phyloP scores from a whole-genome alignment of 2,888 invertebrate genomes.

The Hirtodrosophila duncani region DNA sequence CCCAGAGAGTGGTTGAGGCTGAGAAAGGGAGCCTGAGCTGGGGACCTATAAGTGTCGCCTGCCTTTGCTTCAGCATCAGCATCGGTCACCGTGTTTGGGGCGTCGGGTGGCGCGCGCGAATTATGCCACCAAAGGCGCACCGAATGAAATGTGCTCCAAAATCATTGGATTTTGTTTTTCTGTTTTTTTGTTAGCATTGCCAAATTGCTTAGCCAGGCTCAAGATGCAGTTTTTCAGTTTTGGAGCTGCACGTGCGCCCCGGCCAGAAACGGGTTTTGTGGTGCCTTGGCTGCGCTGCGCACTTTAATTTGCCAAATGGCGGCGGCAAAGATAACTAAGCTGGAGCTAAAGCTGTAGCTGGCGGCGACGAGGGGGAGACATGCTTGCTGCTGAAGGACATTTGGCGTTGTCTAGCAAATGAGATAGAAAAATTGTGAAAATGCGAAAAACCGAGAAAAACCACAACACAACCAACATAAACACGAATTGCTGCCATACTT shows the following conservation, averaged over 20 bases:
- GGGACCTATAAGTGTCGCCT: neutral
- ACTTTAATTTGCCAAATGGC: constrained; percentile 64
- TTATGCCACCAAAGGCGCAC: constrained; percentile 57
- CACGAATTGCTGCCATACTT: constrained; percentile 41
- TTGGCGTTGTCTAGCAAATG: constrained; percentile 56
- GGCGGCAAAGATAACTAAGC: constrained; percentile 38
- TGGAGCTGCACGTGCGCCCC: constrained; percentile 56
- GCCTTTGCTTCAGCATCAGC: constrained; percentile 3
- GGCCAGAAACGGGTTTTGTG: constrained; percentile 51
- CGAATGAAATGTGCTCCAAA: constrained; percentile 41
- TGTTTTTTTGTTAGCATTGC: constrained; percentile 33
- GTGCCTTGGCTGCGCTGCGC: constrained; percentile 24
- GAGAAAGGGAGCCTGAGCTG: no score
- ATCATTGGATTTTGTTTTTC: constrained; percentile 33
- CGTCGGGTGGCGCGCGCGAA: constrained; percentile 60
- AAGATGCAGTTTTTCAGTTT: constrained; percentile 37
- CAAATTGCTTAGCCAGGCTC: constrained; percentile 38
- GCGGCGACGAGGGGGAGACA: constrained; percentile 7
- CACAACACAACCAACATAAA: constrained; percentile 6
- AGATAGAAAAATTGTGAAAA: constrained; percentile 62
- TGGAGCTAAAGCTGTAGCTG: constrained; percentile 15
- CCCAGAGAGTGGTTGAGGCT: no score
- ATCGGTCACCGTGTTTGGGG: constrained; percentile 25
- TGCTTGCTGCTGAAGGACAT: constrained; percentile 57
- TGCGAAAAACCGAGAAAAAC: constrained; percentile 22